Conservation (phyloP, 2,113 vertebrate species). For the Coptodon bakossiorum region DNA sequence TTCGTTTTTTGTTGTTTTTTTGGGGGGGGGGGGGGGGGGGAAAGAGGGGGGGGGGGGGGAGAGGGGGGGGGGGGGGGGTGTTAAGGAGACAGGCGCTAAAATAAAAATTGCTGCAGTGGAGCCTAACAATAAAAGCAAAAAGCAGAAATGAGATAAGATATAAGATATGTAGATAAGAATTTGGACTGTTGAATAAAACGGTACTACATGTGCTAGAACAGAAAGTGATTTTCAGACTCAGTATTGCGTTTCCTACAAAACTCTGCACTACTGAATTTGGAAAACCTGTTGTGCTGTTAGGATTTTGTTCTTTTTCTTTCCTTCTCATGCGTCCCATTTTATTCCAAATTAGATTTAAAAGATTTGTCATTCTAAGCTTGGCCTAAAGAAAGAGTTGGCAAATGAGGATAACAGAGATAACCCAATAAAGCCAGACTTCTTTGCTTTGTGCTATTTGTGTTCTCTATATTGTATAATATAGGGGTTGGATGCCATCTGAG, state of each 20-base stretch:
- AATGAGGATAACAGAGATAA: neutral
- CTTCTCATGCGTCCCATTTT: neutral
- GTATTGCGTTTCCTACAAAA: neutral
- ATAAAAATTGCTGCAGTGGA: neutral
- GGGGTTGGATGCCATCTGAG: neutral
- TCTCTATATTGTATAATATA: neutral
- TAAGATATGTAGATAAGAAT: neutral
- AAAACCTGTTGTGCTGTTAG: neutral
- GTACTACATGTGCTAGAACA: neutral
- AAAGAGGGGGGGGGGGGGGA: no score
- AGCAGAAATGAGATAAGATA: neutral
- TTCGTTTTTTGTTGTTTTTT: no score
- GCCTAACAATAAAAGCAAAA: neutral
- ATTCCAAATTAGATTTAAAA: neutral
- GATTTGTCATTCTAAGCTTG: neutral
- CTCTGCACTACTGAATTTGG: neutral
- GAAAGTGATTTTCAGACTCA: neutral
- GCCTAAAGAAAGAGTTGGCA: neutral
- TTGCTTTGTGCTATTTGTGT: neutral
- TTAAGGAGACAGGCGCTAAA: neutral
- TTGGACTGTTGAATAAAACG: neutral
- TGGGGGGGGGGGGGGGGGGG: no score
- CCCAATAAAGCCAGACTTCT: neutral
- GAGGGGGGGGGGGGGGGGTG: neutral
- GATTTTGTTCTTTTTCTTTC: neutral